phyloP scores from a whole-genome alignment of 2,888 invertebrate genomes.

The Mythimna pallens region DNA sequence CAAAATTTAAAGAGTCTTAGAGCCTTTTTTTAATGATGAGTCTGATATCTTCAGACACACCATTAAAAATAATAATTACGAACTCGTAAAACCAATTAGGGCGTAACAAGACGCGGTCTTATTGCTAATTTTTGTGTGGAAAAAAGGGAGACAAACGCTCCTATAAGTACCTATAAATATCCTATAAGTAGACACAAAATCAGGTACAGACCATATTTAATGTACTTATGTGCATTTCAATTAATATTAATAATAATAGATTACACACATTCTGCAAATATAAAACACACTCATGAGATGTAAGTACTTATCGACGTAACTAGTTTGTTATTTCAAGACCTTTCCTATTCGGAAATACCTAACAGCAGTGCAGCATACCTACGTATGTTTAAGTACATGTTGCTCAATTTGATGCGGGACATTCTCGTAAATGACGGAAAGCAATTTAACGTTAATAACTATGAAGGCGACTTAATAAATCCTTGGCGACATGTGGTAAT shows the following conservation, averaged over 20 bases:
- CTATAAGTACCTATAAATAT: neutral
- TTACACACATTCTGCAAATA: neutral
- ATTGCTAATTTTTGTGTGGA: too few relatives aligned
- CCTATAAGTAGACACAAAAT: neutral
- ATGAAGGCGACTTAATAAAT: conserved; percentile 54
- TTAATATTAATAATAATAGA: neutral
- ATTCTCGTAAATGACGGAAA: conserved; percentile 19
- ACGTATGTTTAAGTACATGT: neutral
- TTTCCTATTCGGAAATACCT: conserved; percentile 6
- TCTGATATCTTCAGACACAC: too few relatives aligned
- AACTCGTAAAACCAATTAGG: too few relatives aligned
- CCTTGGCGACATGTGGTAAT: conserved; percentile 65
- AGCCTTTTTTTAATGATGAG: too few relatives aligned
- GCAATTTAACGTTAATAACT: conserved; percentile 30
- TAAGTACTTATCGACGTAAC: neutral
- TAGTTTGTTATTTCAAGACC: neutral
- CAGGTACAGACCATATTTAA: neutral
- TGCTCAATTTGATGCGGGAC: conserved; percentile 19
- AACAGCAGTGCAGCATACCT: neutral
- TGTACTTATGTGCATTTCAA: neutral
- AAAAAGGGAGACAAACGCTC: neutral
- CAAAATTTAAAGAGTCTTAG: too few relatives aligned
- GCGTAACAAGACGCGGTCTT: too few relatives aligned
- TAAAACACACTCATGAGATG: neutral
- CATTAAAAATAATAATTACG: too few relatives aligned